Conservation (phyloP, 2,888 invertebrate species). For the Alitta virens region DNA sequence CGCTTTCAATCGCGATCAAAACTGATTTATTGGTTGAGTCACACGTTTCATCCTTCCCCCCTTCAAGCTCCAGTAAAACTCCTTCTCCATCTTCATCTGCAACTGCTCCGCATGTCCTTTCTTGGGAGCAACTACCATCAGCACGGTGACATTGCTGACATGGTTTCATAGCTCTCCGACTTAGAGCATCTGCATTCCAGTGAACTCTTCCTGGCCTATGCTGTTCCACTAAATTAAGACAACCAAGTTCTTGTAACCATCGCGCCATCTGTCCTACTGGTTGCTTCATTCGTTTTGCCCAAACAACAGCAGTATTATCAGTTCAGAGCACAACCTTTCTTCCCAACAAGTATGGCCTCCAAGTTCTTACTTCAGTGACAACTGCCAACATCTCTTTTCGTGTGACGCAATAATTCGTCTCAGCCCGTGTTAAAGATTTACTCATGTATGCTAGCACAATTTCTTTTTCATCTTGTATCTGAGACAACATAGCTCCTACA, state of each 20-base stretch:
- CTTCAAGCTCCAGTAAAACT: background rate
- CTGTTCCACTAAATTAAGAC: conserved; percentile 15
- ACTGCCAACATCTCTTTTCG: conserved; percentile 26
- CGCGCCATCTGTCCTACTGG: conserved; percentile 24
- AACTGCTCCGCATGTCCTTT: no score
- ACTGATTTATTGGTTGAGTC: no score
- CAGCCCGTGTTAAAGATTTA: conserved; percentile 19
- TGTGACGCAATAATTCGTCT: conserved; percentile 23
- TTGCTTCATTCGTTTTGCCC: conserved; percentile 20
- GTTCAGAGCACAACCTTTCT: conserved; percentile 12
- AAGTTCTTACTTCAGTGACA: conserved; percentile 19
- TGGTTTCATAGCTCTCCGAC: conserved; percentile 7
- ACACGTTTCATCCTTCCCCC: background rate
- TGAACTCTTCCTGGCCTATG: conserved; percentile 19
- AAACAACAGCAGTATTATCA: conserved; percentile 25
- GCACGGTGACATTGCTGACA: no score
- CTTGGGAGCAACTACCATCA: no score
- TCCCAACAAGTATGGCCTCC: conserved; percentile 24
- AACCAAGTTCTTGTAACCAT: conserved; percentile 20
- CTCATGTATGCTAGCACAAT: conserved; percentile 22
- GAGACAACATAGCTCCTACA: conserved; percentile 21
- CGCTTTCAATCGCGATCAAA: no score
- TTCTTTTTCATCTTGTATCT: conserved; percentile 19
- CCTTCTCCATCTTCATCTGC: background rate
- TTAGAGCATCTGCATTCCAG: conserved; percentile 24